Percentiles rank a stretch among this genome's conserved stretches.
These are phyloP conservation scores for Eupeodes latifasciatus DNA, from an alignment of 2,888 invertebrate species.

Conservation along the genomic window DNA sequence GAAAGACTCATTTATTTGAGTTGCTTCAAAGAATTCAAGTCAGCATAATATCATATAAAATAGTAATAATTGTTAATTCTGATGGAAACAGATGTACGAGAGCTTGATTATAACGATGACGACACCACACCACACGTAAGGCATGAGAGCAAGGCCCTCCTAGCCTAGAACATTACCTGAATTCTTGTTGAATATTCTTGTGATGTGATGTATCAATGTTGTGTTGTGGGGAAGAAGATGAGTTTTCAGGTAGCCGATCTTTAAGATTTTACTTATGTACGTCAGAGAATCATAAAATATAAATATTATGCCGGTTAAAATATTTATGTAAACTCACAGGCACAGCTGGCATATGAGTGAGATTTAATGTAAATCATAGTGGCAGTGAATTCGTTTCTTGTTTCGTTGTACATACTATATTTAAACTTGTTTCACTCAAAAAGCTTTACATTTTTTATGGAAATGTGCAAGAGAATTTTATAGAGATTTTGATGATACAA, in stretches of 20 bases:
- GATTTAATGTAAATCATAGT: neutral
- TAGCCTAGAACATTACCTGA: too few relatives aligned
- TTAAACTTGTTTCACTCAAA: slow-evolving; percentile 17
- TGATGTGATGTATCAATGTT: neutral
- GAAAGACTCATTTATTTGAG: slow-evolving; percentile 21
- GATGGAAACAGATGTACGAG: too few relatives aligned
- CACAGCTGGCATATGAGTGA: slow-evolving; percentile 7
- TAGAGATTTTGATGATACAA: neutral
- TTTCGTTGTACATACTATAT: neutral
- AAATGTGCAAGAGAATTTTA: neutral
- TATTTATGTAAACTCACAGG: neutral
- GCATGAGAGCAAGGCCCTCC: too few relatives aligned
- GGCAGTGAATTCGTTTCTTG: neutral
- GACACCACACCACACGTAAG: too few relatives aligned
- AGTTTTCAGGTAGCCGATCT: neutral
- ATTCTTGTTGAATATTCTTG: neutral
- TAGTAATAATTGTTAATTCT: neutral
- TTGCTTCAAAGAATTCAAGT: slow-evolving; percentile 13
- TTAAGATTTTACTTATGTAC: too few relatives aligned
- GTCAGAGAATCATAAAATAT: neutral
- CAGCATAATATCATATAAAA: neutral
- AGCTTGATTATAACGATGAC: too few relatives aligned
- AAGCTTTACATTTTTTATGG: slow-evolving; percentile 10
- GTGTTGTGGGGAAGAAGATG: neutral
- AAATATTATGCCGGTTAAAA: slow-evolving; percentile 2